Percentiles rank a stretch among this genome's conserved stretches.
Conservation (phyloP, 2,888 invertebrate genomes). For the Athalia circularis region DNA sequence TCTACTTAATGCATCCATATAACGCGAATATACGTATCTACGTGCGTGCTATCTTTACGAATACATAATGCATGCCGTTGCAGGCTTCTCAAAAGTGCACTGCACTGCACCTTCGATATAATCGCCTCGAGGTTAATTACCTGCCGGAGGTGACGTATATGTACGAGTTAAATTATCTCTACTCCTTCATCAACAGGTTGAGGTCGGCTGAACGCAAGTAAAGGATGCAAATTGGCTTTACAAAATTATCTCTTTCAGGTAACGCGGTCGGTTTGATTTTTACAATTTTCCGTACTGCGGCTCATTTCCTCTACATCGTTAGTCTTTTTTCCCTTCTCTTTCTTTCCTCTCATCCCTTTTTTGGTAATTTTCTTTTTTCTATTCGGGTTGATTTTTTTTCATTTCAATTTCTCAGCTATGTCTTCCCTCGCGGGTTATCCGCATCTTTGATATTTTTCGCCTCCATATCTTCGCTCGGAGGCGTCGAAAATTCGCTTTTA, state of each 20-base stretch:
- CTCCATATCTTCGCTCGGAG: slow-evolving; percentile 1
- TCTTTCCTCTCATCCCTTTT: too few relatives aligned
- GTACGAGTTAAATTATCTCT: not conserved
- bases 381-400: not conserved
- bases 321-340: too few relatives aligned
- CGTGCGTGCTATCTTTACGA: not conserved
- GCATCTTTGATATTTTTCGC: not conserved
- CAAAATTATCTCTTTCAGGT: not conserved
- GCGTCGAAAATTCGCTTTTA: slow-evolving; percentile 8
- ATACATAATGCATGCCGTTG: too few relatives aligned
- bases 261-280: not conserved
- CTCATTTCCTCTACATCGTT: too few relatives aligned
- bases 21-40: too few relatives aligned
- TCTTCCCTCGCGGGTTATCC: not conserved
- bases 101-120: too few relatives aligned
- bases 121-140: slow-evolving; percentile 22
- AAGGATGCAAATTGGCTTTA: not conserved
- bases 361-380: too few relatives aligned
- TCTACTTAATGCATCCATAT: too few relatives aligned
- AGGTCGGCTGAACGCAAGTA: not conserved
- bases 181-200: slow-evolving; percentile 33
- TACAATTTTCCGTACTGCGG: not conserved
- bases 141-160: not conserved
- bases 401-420: not conserved
- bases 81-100: too few relatives aligned